These are phyloP conservation scores for Cnemophilus loriae DNA, from an alignment of 2,113 vertebrate genomes.

Conservation along the genomic window DNA sequence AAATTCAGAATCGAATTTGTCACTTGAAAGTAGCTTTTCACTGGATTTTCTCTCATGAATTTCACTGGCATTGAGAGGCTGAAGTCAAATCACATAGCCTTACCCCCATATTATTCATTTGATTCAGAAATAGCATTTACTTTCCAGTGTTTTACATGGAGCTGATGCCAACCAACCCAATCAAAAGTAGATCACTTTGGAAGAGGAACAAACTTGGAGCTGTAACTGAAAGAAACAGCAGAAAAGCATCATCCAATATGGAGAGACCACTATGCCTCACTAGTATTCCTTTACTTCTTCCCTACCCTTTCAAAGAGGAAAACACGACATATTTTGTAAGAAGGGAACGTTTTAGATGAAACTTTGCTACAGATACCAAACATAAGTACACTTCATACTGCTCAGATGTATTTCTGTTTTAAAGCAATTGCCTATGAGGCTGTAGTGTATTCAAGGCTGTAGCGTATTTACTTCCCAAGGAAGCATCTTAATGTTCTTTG, in stretches of 20 bases:
- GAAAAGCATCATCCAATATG: neutral
- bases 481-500: neutral
- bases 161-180: neutral
- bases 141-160: neutral
- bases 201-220: neutral
- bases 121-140: neutral
- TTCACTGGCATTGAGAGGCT: neutral
- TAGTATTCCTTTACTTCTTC: neutral
- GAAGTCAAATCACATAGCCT: neutral
- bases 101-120: neutral
- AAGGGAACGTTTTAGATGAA: neutral
- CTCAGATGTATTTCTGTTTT: constrained; percentile 27
- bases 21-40: neutral
- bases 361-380: neutral
- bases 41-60: neutral
- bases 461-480: neutral
- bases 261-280: neutral
- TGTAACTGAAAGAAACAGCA: neutral
- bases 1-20: neutral
- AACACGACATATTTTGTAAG: neutral
- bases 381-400: neutral
- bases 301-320: neutral
- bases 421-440: constrained; percentile 26
- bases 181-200: neutral
- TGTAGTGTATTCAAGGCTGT: neutral